These are phyloP conservation scores for Tragelaphus scriptus DNA, from an alignment of 2,113 vertebrate genomes.

Conservation along the genomic window DNA sequence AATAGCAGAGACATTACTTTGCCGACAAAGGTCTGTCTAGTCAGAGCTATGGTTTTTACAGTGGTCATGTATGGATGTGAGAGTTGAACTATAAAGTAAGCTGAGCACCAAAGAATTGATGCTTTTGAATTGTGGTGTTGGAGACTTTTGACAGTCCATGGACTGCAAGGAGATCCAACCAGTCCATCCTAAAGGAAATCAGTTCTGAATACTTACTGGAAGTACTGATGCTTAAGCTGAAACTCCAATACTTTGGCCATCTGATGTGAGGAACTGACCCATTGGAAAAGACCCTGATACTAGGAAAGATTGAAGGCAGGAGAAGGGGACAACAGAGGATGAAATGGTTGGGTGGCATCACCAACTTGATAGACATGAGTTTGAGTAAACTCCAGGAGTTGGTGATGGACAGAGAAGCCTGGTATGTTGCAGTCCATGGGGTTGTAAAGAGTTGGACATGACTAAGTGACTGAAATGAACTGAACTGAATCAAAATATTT, in stretches of 20 bases:
- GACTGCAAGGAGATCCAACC: background rate
- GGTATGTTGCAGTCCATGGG: background rate
- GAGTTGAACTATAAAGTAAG: background rate
- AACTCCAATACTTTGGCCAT: background rate
- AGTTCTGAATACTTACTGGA: background rate
- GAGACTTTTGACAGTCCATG: background rate
- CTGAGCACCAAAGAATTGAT: background rate
- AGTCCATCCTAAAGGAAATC: background rate
- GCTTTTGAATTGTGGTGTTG: background rate
- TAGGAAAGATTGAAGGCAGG: background rate
- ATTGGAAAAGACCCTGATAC: background rate
- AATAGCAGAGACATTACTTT: background rate
- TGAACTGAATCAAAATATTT: background rate
- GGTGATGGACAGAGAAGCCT: background rate
- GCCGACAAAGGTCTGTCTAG: background rate
- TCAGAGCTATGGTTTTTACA: background rate
- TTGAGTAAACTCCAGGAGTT: background rate
- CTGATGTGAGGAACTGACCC: background rate
- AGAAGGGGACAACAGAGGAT: background rate
- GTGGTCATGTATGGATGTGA: background rate
- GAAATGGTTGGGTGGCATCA: background rate
- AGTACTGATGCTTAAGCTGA: background rate
- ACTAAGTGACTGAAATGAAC: background rate
- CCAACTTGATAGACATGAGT: background rate
- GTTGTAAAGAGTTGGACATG: background rate